Evolutionary conservation across 1,140 invertebrate species (phyloP), one percentile per base, ranked within the genome.

Genomic region (Pseudomyrmex cubaensis): DNA sequence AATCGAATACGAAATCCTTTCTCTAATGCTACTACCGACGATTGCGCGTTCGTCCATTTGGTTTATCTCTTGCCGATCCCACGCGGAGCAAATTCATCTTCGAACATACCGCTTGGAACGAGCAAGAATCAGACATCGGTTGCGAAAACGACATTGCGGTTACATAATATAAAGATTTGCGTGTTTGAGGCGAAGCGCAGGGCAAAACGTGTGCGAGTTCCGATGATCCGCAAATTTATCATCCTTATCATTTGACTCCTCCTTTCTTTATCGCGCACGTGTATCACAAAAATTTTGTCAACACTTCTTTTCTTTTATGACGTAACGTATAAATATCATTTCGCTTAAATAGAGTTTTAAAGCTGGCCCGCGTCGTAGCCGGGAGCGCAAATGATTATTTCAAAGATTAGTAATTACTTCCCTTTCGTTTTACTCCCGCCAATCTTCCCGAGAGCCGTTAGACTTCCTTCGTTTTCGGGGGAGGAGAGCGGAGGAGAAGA

Each of bases 381-480:
- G 66, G 22, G 22, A 56, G 66, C 52, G 35, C 69, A 59, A 73
- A 87, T 90, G 90, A 90, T 91, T 91, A 90, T 91, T 90, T 89
- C 85, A 90, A 85, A 86, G 88, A 86, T 89, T 87, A 86, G 89
- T 90, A 90, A 91, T 90, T 90, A 91, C 90, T 89, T 90, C 78
- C 85, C 70, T 85, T 84, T 85, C 86, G 80, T 87, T 89, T 87
- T 85, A 88, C 70, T 82, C 62, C 63, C 46, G 64, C 76, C 76
- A 72, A 84, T 67, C 86, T 76, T 70, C 76, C 83, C 63, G 76
- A 86, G 64, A 63, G 67, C 59, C 50, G 77, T 87, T 84, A 87
- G 75, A 87, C 84, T 84, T 72, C 64, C 82, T 62, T 13, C 62
- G 83, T 61, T 82, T 83, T 7, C 72, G 59, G 50, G 59, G 22